These are phyloP conservation scores for Idaea aversata DNA, from an alignment of 2,888 invertebrate species.

Conservation along the genomic window DNA sequence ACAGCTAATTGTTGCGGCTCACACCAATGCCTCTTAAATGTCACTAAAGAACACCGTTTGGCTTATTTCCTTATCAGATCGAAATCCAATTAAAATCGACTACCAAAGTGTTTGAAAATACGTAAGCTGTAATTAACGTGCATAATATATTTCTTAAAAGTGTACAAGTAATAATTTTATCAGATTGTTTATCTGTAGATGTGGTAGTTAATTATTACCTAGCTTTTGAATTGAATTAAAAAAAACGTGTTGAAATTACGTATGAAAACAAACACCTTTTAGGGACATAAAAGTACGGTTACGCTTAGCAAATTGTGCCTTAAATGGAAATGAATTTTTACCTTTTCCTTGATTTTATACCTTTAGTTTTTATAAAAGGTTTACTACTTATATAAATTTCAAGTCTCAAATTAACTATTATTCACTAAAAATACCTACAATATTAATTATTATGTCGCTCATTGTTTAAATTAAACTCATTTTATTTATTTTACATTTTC, in stretches of 20 bases:
- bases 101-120: constrained; percentile 23
- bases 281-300: not conserved
- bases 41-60: constrained; percentile 53
- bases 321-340: too few species aligned
- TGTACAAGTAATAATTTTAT: constrained; percentile 2
- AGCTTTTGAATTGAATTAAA: not conserved
- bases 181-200: not conserved
- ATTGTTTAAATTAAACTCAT: constrained; percentile 35
- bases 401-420: too few species aligned
- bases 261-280: not conserved
- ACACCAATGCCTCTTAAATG: constrained; percentile 56
- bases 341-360: too few species aligned
- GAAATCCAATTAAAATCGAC: constrained; percentile 44
- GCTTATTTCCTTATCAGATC: constrained; percentile 44
- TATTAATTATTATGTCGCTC: too few species aligned
- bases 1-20: constrained; percentile 66
- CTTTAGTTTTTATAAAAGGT: too few species aligned
- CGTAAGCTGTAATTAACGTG: constrained; percentile 15
- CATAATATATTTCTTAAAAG: constrained; percentile 5
- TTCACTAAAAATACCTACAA: too few species aligned
- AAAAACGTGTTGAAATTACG: not conserved
- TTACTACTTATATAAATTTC: too few species aligned
- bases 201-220: not conserved
- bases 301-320: not conserved
- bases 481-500: constrained; percentile 28